Percentiles rank a stretch among this genome's conserved stretches.
Evolutionary conservation across 2,797 vertebrate species (phyloP).

Genomic region (Nannoperca australis): DNA sequence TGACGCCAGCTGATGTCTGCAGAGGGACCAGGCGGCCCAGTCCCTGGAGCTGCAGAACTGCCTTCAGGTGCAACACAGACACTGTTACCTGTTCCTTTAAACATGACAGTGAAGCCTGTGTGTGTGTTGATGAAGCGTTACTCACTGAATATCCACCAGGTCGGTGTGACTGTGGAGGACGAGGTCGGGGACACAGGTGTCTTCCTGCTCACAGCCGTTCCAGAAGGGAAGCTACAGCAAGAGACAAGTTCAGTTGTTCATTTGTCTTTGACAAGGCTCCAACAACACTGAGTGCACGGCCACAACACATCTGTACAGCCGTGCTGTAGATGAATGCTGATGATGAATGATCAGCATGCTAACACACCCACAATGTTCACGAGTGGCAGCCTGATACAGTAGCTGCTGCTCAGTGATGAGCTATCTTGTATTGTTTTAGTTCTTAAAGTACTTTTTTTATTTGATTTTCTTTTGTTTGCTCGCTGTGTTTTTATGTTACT

Average conservation of each 20-base stretch:
- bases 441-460: too few relatives aligned
- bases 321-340: neutral
- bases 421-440: too few relatives aligned
- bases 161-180: slow-evolving; percentile 88
- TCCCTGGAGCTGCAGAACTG: slow-evolving; percentile 87
- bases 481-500: too few relatives aligned
- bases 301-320: too few relatives aligned
- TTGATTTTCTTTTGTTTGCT: too few relatives aligned
- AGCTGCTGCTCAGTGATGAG: too few relatives aligned
- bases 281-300: too few relatives aligned
- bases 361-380: too few relatives aligned
- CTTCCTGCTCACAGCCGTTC: slow-evolving; percentile 95
- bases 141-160: slow-evolving; percentile 88
- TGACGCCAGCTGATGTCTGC: slow-evolving; percentile 69
- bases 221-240: slow-evolving; percentile 91
- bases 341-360: too few relatives aligned
- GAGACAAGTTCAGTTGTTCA: neutral
- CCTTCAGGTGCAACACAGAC: slow-evolving; percentile 72
- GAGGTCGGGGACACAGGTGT: slow-evolving; percentile 92
- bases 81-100: neutral
- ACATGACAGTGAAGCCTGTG: too few relatives aligned
- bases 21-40: slow-evolving; percentile 48
- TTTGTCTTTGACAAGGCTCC: neutral
- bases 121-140: slow-evolving; percentile 1
- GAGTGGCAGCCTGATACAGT: too few relatives aligned